Percentiles rank a stretch among this genome's conserved stretches.
Conservation (phyloP, 2,797 vertebrate genomes). For the Prunella strophiata region DNA sequence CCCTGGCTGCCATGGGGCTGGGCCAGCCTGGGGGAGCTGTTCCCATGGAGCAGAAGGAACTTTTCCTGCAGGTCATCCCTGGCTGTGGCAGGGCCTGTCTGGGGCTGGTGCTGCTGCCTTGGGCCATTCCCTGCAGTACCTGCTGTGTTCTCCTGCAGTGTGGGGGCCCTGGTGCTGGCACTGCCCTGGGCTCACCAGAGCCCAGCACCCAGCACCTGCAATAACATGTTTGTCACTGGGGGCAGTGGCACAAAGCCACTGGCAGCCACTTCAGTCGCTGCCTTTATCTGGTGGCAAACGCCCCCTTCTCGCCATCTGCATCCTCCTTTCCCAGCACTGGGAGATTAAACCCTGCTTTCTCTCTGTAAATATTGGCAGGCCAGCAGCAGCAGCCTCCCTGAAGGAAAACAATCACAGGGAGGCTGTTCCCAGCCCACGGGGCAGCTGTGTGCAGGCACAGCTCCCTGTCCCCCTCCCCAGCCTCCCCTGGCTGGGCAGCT, state of each 20-base stretch:
- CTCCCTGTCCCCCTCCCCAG: not conserved
- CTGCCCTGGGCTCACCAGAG: not conserved
- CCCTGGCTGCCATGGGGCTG: not conserved
- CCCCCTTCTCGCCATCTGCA: slow-evolving; percentile 49
- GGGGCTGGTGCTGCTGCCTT: not conserved
- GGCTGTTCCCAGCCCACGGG: not conserved
- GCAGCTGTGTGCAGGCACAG: not conserved
- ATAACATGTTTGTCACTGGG: slow-evolving; percentile 29
- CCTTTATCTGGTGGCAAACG: slow-evolving; percentile 38
- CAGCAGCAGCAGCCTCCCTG: slow-evolving; percentile 24
- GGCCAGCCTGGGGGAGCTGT: not conserved
- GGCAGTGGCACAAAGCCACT: not conserved
- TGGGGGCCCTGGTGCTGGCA: accelerated
- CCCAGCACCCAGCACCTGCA: not conserved
- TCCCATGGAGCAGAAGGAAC: not conserved
- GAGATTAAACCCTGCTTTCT: slow-evolving; percentile 30
- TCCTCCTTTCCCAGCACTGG: slow-evolving; percentile 50
- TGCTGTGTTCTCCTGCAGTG: not conserved
- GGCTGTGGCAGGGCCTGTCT: accelerated
- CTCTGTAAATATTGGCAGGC: slow-evolving; percentile 49
- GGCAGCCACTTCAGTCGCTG: slow-evolving; percentile 4
- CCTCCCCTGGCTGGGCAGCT: not conserved
- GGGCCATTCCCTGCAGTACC: not conserved
- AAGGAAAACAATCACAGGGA: slow-evolving; percentile 18
- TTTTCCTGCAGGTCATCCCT: not conserved